Percentiles rank a stretch among this genome's conserved stretches.
Evolutionary conservation across 2,113 vertebrate species (phyloP).

Genomic region (Bubo blakistoni): DNA sequence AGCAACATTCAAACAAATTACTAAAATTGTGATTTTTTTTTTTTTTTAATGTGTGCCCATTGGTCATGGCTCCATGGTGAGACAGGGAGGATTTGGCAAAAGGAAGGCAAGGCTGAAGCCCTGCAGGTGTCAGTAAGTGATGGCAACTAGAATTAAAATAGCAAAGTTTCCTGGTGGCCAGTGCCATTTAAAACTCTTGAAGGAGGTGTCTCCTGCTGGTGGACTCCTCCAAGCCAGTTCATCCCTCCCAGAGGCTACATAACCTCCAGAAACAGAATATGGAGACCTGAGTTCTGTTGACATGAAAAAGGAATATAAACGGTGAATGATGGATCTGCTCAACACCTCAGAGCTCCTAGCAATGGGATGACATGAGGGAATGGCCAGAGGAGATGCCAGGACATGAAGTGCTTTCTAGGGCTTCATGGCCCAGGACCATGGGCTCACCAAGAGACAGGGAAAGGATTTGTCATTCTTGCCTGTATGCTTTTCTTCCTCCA

Average conservation of each 20-base stretch:
- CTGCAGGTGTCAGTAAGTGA: not conserved
- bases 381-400: not conserved
- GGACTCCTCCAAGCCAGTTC: not conserved
- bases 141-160: not conserved
- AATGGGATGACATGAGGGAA: rapidly evolving
- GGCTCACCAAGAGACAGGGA: not conserved
- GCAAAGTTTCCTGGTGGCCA: not conserved
- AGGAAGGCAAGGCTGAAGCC: not conserved
- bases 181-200: not conserved
- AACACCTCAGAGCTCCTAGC: not conserved
- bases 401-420: not conserved
- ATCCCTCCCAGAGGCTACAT: not conserved
- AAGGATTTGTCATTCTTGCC: not conserved
- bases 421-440: not conserved
- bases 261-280: not conserved
- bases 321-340: not conserved
- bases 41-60: not conserved
- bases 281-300: not conserved
- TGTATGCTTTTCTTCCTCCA: not conserved
- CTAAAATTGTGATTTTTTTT: not conserved
- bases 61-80: not conserved
- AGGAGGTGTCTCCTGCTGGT: not conserved
- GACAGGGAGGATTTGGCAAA: not conserved
- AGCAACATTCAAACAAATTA: conserved; percentile 35
- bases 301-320: not conserved